Evolutionary conservation across 2,113 vertebrate species (phyloP), one percentile per base, ranked within the genome.

Genomic region (Mugil cephalus): DNA sequence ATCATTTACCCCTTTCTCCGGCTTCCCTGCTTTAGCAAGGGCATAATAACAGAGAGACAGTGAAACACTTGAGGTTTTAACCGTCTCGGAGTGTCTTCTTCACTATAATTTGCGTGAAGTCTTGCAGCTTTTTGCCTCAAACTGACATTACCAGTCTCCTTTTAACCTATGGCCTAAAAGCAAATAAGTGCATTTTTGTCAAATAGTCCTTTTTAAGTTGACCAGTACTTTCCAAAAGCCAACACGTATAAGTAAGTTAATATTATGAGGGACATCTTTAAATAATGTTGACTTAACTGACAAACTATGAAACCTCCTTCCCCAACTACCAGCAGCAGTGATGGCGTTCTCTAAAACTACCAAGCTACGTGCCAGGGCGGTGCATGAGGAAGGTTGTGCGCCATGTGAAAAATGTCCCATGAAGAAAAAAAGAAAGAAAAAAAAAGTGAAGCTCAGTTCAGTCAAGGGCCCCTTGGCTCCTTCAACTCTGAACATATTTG

Each of bases 291-390:
- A 68, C 47, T 53, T 64, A 42, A 30, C 24, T 64, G 30, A 43
- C 63, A n/a, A 35, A 34, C 51, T 47, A 64, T 69, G 66, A 43
- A 45, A 36, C 47, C 34, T 30, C 38, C 53, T 65, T 80, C 77
- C 74, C 66, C 10, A 36, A 77, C 65, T 15, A 36, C 45, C 47
- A 36, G 43, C 46, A 46, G 46, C 43, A 21, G 14, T 39, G 45
- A 69, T 34, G 45, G 43, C 61, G 60, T 68, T 65, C 15, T n/a
- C 60, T 12, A 9, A 52, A 65, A 45, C 34, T 7, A 39, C 35
- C 7, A 15, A 58, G 67, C 42, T 30, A 19, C 24, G 18, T 14
- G 42, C 24, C 24, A 30, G 24, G 24, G 24, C 56, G 60, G 36
- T 30, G 30, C 35, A 43, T 36, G 43, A 39, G 7, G 45, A 55